Evolutionary conservation across 92 coral and sea anemone species (phyloP).

Genomic region (Pocillopora meandrina): DNA sequence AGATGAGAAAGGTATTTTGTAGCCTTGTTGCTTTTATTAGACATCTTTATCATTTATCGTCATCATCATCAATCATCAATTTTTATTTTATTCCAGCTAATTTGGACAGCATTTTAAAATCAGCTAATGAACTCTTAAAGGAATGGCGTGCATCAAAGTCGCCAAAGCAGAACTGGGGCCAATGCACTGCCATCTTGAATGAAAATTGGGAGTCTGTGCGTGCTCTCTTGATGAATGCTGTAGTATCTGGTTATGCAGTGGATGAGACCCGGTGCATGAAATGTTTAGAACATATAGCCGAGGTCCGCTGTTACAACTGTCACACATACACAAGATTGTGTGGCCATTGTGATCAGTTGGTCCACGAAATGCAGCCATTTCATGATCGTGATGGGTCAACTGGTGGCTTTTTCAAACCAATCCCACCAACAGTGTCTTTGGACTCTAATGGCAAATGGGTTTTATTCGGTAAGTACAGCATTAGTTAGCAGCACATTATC

Average conservation of each 20-base stretch:
- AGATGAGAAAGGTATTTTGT: too few relatives aligned
- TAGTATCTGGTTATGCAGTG: not conserved
- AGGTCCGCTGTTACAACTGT: not conserved
- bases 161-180: not conserved
- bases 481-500: too few relatives aligned
- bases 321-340: not conserved
- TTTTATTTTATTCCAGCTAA: not conserved
- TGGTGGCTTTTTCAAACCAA: not conserved
- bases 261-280: not conserved
- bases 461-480: not conserved
- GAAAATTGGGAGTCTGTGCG: not conserved
- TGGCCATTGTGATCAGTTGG: not conserved
- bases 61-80: not conserved
- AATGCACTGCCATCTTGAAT: not conserved
- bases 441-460: not conserved
- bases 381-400: not conserved
- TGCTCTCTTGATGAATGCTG: not conserved
- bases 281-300: not conserved
- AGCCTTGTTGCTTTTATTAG: too few relatives aligned
- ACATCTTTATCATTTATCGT: not conserved
- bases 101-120: not conserved
- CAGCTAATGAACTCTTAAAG: not conserved
- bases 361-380: constrained; percentile 6
- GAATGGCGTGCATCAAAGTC: not conserved
- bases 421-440: not conserved